These are phyloP conservation scores for Blastobasis lacticolella DNA, from an alignment of 2,888 invertebrate genomes.

Conservation along the genomic window DNA sequence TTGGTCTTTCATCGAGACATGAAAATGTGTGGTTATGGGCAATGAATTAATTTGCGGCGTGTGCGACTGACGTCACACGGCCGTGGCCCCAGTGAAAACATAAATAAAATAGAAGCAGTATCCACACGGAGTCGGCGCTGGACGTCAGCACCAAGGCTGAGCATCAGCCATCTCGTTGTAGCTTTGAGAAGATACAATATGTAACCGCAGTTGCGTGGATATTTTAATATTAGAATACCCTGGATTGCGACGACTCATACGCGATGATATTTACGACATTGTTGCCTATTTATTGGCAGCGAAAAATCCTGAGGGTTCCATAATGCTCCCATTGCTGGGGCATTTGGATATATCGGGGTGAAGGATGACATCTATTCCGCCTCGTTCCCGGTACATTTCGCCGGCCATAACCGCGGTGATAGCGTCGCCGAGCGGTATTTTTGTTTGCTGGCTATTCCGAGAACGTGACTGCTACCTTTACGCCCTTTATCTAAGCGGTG, in stretches of 20 bases:
- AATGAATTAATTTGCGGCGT: background rate
- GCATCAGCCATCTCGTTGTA: constrained; percentile 19
- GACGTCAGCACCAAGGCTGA: constrained; percentile 13
- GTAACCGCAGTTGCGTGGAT: constrained; percentile 22
- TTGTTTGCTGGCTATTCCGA: no score
- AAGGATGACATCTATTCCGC: background rate
- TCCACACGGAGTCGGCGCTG: background rate
- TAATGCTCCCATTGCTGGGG: background rate
- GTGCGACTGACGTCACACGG: background rate
- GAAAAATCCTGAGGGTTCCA: background rate
- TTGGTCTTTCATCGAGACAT: no score
- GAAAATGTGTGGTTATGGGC: no score
- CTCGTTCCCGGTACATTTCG: background rate
- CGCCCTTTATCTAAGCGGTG: no score
- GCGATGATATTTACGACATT: background rate
- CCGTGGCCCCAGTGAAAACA: background rate
- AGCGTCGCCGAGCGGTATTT: no score
- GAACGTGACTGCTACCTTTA: no score
- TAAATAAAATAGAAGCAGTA: background rate
- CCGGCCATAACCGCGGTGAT: no score
- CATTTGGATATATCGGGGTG: background rate
- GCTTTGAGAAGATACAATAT: constrained; percentile 26
- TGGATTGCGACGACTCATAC: background rate
- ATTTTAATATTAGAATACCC: constrained; percentile 29
- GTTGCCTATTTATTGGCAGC: background rate